A percentile compares a stretch with the other conserved stretches of the same genome.
phyloP scores from a whole-genome alignment of 2,113 vertebrate species.

The Macrotis lagotis region DNA sequence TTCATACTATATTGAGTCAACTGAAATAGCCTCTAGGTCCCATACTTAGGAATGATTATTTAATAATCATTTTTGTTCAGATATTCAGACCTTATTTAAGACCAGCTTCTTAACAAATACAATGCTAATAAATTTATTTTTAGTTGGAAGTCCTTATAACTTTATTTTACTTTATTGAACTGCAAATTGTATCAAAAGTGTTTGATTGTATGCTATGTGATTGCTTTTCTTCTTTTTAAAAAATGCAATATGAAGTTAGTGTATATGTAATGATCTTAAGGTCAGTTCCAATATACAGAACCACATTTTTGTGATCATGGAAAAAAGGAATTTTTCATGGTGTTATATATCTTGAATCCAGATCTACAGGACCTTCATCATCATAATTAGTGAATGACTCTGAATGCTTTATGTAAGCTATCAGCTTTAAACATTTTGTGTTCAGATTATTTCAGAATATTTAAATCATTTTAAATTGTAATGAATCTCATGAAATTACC shows the following conservation, averaged over 20 bases:
- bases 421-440: constrained; percentile 48
- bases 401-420: neutral
- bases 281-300: neutral
- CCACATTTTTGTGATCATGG: constrained; percentile 40
- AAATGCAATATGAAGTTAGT: constrained; percentile 22
- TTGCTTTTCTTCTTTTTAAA: neutral
- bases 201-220: neutral
- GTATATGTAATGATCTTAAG: neutral
- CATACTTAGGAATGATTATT: too few species aligned
- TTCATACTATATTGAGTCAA: neutral
- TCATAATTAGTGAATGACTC: neutral
- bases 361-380: neutral
- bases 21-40: neutral
- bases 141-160: neutral
- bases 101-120: neutral
- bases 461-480: constrained; percentile 50
- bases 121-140: constrained; percentile 10
- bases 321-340: constrained; percentile 6
- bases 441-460: constrained; percentile 29
- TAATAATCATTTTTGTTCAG: neutral
- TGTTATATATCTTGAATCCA: constrained; percentile 16
- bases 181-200: neutral
- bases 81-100: neutral
- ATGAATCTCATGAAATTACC: constrained; percentile 58
- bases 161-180: constrained; percentile 21